Evolutionary conservation across 2,113 vertebrate species (phyloP), one percentile per base, ranked within the genome.

Genomic region (Oryzias javanicus): DNA sequence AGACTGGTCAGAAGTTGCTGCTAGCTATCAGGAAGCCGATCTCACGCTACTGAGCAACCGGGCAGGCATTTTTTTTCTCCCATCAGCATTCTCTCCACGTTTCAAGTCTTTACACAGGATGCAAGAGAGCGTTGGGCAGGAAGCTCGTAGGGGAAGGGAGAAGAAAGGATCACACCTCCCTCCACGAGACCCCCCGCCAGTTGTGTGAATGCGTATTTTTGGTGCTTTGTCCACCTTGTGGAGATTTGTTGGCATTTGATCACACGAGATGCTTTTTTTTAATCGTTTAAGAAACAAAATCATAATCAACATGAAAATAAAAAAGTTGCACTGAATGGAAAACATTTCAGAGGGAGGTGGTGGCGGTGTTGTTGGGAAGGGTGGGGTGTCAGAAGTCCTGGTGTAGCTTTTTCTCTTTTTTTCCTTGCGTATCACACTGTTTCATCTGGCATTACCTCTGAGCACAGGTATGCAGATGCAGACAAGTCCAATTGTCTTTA

Each of bases 41-140:
- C 73, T 67, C 69, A 84, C 80, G 86, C 90, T 87, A 88, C 83
- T 80, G 27, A 88, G 86, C 87, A 85, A 87, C 87, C 72, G 79
- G 87, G 84, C 71, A 56, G 80, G 84, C 71, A 73, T 29, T 29
- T 29, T 8, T 8, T 29, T 77, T 85, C 73, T 79, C 49, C 65
- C 67, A 66, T 71, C 71, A 68, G 80, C 70, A 51, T 69, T 83
- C 79, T 80, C 77, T 89, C 82, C 79, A 73, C 73, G 70, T 80
- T 91, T 91, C 88, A 91, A 91, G 89, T 91, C 81, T 89, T 88
- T 88, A 86, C 83, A 90, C 88, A 90, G 90, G 88, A 89, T 79
- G 73, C 77, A 59, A 64, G 84, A 87, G 78, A 75, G 81, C 72
- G 67, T 83, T 56, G 60, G 74, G 78, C 74, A 67, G 84, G 81